Percentiles rank a stretch among this genome's conserved stretches.
Evolutionary conservation across 53 echinoderm and acorn worm species (phyloP).

Genomic region (Actinopyga echinites): DNA sequence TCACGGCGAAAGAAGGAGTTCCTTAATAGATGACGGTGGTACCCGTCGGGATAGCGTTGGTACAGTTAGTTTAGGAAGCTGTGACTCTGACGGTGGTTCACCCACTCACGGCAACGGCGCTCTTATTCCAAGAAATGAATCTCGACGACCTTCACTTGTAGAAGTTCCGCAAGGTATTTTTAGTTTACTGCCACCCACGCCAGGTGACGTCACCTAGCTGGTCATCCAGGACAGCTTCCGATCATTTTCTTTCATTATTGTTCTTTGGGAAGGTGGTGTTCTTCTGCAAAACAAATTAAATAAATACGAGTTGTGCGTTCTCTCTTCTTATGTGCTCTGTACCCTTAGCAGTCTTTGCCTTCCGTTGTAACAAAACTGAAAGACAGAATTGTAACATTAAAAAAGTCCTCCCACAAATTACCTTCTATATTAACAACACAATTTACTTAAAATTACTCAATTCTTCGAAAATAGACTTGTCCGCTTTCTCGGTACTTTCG

Average conservation of each 20-base stretch:
- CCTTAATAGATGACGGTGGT: slow-evolving; percentile 60
- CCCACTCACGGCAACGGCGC: slow-evolving; percentile 67
- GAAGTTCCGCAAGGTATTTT: slow-evolving; percentile 48
- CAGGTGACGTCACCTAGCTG: too few species aligned
- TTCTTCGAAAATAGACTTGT: too few species aligned
- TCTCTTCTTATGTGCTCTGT: too few species aligned
- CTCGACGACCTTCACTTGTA: slow-evolving; percentile 74
- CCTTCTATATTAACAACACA: too few species aligned
- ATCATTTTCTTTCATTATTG: neutral
- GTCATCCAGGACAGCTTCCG: too few species aligned
- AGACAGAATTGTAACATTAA: too few species aligned
- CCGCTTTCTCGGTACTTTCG: too few species aligned
- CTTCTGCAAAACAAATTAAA: neutral
- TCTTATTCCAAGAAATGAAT: slow-evolving; percentile 59
- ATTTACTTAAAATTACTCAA: too few species aligned
- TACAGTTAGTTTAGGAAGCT: slow-evolving; percentile 80
- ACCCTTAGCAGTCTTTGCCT: neutral
- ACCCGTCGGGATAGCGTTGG: slow-evolving; percentile 81
- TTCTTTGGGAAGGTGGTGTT: neutral
- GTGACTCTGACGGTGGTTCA: slow-evolving; percentile 77
- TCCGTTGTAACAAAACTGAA: too few species aligned
- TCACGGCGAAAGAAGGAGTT: slow-evolving; percentile 58
- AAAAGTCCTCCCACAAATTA: too few species aligned
- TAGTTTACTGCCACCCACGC: neutral
- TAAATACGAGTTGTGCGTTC: neutral